These are phyloP conservation scores for Drosophila bunnanda DNA, from an alignment of 2,888 invertebrate genomes.

Conservation along the genomic window DNA sequence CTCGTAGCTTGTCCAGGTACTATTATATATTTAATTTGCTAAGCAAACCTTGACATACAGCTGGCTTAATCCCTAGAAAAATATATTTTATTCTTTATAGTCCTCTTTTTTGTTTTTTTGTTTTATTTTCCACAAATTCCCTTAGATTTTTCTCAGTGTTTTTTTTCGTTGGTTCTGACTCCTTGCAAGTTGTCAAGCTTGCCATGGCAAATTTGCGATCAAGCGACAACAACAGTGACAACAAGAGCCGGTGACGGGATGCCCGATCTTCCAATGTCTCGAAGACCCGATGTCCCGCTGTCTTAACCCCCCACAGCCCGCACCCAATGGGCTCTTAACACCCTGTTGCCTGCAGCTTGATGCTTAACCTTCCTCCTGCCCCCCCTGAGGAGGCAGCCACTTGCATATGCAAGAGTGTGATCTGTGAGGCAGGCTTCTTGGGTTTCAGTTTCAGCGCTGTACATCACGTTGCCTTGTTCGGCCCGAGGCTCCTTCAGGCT, in stretches of 20 bases:
- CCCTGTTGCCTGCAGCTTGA: not conserved
- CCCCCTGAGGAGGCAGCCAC: conserved; percentile 28
- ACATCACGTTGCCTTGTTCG: conserved; percentile 75
- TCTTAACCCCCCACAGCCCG: conserved; percentile 6
- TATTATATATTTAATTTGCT: too few relatives aligned
- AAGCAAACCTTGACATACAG: too few relatives aligned
- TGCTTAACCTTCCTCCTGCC: conserved; percentile 12
- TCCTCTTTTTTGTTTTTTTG: not conserved
- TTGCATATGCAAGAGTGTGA: conserved; percentile 54
- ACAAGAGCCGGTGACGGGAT: conserved; percentile 72
- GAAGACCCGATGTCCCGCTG: conserved; percentile 25
- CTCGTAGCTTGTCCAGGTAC: too few relatives aligned
- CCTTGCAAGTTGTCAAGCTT: conserved; percentile 75
- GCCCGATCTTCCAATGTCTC: conserved; percentile 21
- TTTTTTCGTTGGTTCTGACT: conserved; percentile 18
- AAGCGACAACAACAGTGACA: conserved; percentile 79
- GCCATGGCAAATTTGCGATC: conserved; percentile 78
- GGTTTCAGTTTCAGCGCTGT: conserved; percentile 74
- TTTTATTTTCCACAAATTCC: not conserved
- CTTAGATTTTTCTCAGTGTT: not conserved
- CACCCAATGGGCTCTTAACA: not conserved
- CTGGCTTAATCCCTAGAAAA: too few relatives aligned
- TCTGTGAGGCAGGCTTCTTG: conserved; percentile 65
- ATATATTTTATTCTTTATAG: too few relatives aligned
- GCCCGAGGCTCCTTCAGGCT: conserved; percentile 10